Evolutionary conservation across 2,113 vertebrate genomes (phyloP).

Genomic region (Haplochromis burtoni): DNA sequence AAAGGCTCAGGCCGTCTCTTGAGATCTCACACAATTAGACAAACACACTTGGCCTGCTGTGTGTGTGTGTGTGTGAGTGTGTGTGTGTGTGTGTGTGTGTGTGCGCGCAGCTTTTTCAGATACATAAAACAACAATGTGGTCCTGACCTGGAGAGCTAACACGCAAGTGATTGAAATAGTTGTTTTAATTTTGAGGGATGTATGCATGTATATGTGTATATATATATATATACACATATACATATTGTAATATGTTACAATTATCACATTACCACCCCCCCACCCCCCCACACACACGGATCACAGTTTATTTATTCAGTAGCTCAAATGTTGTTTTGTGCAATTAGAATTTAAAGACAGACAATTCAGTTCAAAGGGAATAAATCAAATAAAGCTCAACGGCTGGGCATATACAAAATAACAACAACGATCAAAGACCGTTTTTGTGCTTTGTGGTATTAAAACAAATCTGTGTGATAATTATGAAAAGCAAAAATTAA

Average conservation of each 20-base stretch:
- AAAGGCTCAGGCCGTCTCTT: neutral
- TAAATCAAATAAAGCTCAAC: neutral
- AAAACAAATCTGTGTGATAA: neutral
- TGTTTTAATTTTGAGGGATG: neutral
- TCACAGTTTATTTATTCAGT: neutral
- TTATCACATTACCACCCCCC: no score
- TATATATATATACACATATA: no score
- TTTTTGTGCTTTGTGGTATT: neutral
- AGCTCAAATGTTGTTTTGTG: neutral
- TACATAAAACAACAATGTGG: neutral
- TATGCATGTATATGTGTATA: no score
- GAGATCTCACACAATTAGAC: neutral
- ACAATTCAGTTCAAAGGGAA: neutral
- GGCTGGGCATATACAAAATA: neutral
- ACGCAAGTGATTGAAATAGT: neutral
- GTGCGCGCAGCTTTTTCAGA: neutral
- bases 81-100: accelerated
- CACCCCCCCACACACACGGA: neutral
- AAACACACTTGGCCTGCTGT: neutral
- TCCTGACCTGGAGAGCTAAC: neutral
- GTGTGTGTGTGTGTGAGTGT: accelerated
- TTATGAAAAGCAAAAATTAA: neutral
- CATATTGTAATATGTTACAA: no score
- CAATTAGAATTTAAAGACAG: neutral
- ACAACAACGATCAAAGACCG: neutral